A percentile compares a stretch with the other conserved stretches of the same genome.
Conservation (phyloP, 2,113 vertebrate species). For the Gasterosteus nipponicus region DNA sequence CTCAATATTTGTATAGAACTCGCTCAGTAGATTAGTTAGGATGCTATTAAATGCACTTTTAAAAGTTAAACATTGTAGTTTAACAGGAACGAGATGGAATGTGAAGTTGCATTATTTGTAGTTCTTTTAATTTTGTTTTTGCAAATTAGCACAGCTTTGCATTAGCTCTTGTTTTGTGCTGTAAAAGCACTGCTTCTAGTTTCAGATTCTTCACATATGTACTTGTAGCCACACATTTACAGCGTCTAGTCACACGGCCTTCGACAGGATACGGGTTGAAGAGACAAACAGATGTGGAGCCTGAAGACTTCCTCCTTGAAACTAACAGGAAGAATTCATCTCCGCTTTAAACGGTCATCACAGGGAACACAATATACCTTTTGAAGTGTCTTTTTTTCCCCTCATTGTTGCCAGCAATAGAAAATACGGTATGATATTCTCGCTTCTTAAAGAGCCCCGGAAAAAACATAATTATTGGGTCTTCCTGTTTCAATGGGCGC, state of each 20-base stretch:
- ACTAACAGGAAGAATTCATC: constrained; percentile 54
- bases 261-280: constrained; percentile 28
- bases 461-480: neutral
- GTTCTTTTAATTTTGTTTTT: neutral
- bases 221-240: constrained; percentile 14
- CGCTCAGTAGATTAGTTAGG: constrained; percentile 23
- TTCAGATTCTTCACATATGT: constrained; percentile 5
- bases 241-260: neutral
- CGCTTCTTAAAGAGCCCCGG: neutral
- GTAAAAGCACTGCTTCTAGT: neutral
- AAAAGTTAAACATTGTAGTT: constrained; percentile 2
- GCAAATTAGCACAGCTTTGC: neutral
- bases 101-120: neutral
- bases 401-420: neutral
- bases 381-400: neutral
- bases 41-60: neutral
- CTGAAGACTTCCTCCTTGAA: constrained; percentile 45
- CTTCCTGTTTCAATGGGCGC: constrained; percentile 38
- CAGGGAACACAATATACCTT: neutral
- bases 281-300: constrained; percentile 53
- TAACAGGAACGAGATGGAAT: neutral
- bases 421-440: neutral
- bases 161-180: neutral
- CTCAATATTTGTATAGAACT: constrained; percentile 20
- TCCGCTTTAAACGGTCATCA: constrained; percentile 1